Conservation (phyloP, 2,113 vertebrate genomes). For the Lichenostomus cassidix region DNA sequence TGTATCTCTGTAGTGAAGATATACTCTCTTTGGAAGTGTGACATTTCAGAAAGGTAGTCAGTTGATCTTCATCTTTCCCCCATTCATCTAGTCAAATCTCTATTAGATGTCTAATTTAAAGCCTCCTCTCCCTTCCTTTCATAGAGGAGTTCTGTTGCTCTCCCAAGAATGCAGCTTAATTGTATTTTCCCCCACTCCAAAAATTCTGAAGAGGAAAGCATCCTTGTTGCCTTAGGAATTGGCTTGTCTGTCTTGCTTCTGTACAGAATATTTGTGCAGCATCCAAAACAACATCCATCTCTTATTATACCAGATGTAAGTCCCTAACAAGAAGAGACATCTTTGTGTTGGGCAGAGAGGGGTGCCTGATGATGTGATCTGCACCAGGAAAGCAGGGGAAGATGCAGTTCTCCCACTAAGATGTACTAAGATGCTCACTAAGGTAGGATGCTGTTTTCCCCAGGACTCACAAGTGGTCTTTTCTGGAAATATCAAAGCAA, state of each 20-base stretch:
- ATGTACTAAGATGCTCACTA: not conserved
- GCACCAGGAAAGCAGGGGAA: not conserved
- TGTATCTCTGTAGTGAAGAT: not conserved
- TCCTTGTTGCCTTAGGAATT: not conserved
- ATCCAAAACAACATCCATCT: not conserved
- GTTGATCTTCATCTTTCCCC: not conserved
- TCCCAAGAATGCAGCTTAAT: not conserved
- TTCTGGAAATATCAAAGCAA: not conserved
- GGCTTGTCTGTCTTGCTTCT: not conserved
- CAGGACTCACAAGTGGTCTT: not conserved
- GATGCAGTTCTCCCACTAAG: not conserved
- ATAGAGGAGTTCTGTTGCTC: not conserved
- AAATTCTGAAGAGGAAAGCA: not conserved
- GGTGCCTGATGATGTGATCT: not conserved
- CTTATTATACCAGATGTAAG: not conserved
- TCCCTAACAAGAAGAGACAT: not conserved
- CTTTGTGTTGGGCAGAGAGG: not conserved
- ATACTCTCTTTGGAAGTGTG: not conserved
- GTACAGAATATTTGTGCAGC: not conserved
- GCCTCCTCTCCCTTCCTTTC: not conserved
- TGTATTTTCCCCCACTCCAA: not conserved
- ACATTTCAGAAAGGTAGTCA: not conserved
- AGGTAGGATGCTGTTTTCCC: not conserved
- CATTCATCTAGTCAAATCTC: not conserved
- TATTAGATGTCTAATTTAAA: not conserved